phyloP scores from a whole-genome alignment of 2,888 invertebrate genomes.

The Cremastinae sp. region DNA sequence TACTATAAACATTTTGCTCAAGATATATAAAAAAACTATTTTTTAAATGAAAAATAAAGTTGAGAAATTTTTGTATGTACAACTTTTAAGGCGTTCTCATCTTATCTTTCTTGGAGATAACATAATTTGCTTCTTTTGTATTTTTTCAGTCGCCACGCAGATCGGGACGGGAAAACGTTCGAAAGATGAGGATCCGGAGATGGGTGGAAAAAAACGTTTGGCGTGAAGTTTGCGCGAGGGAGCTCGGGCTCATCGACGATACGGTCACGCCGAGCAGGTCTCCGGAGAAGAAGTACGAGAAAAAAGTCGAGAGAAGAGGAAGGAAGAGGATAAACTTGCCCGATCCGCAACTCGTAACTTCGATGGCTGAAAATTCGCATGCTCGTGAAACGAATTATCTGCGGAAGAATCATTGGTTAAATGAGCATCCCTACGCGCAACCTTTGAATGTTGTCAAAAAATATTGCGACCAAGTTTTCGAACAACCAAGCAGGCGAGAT shows the following conservation, averaged over 20 bases:
- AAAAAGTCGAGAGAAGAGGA: not conserved
- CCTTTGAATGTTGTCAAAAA: not conserved
- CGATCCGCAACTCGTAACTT: not conserved
- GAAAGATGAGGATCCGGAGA: conserved; percentile 24
- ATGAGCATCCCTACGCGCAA: conserved; percentile 6
- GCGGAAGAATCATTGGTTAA: not conserved
- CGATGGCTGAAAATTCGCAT: not conserved
- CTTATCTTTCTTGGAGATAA: too few relatives aligned
- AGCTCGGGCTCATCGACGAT: conserved; percentile 65
- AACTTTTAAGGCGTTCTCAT: too few relatives aligned
- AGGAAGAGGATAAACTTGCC: not conserved
- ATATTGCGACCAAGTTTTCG: not conserved
- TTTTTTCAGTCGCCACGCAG: conserved; percentile 36
- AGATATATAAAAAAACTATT: too few relatives aligned
- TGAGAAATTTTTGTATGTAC: too few relatives aligned
- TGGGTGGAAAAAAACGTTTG: conserved; percentile 65
- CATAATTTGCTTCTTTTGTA: too few relatives aligned
- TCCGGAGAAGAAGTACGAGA: not conserved
- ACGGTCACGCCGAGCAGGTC: not conserved
- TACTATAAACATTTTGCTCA: too few relatives aligned
- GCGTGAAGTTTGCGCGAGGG: conserved; percentile 67
- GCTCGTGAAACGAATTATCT: not conserved
- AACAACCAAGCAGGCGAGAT: not conserved
- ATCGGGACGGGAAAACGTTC: conserved; percentile 42
- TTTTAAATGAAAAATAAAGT: too few relatives aligned